A percentile compares a stretch with the other conserved stretches of the same genome.
phyloP scores from a whole-genome alignment of 2,888 invertebrate genomes.

The Spicauda simplicius region DNA sequence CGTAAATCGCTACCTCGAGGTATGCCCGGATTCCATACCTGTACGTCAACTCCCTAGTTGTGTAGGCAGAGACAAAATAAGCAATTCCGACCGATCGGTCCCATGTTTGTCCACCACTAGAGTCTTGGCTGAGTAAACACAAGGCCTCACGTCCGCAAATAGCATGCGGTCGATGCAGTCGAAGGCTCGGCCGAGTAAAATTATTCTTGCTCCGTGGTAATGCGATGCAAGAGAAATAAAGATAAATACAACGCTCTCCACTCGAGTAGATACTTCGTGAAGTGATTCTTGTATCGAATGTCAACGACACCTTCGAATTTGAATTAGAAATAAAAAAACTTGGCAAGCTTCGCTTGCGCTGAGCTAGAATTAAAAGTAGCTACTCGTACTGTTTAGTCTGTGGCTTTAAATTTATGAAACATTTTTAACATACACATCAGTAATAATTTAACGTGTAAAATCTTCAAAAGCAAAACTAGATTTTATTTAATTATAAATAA shows the following conservation, averaged over 20 bases:
- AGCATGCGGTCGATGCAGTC: constrained; percentile 77
- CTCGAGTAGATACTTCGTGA: constrained; percentile 51
- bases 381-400: constrained; percentile 12
- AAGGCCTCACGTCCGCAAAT: constrained; percentile 83
- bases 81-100: constrained; percentile 83
- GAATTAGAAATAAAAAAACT: constrained; percentile 37
- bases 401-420: constrained; percentile 17
- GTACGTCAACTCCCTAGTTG: constrained; percentile 70
- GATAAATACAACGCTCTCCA: constrained; percentile 54
- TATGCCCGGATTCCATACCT: constrained; percentile 70
- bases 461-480: constrained; percentile 13
- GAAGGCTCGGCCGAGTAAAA: constrained; percentile 64
- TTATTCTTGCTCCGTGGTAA: constrained; percentile 59
- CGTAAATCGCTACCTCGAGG: constrained; percentile 64
- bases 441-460: constrained; percentile 10
- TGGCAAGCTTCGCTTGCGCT: constrained; percentile 28
- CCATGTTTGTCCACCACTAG: constrained; percentile 83
- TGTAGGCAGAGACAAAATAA: constrained; percentile 84
- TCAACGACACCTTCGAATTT: constrained; percentile 47
- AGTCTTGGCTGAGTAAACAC: constrained; percentile 81
- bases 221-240: constrained; percentile 57
- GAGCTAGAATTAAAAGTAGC: constrained; percentile 16
- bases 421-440: not conserved
- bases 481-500: constrained; percentile 15
- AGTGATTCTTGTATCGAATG: constrained; percentile 49